Conservation (phyloP, 2,113 vertebrate genomes). For the Ailurus styani region DNA sequence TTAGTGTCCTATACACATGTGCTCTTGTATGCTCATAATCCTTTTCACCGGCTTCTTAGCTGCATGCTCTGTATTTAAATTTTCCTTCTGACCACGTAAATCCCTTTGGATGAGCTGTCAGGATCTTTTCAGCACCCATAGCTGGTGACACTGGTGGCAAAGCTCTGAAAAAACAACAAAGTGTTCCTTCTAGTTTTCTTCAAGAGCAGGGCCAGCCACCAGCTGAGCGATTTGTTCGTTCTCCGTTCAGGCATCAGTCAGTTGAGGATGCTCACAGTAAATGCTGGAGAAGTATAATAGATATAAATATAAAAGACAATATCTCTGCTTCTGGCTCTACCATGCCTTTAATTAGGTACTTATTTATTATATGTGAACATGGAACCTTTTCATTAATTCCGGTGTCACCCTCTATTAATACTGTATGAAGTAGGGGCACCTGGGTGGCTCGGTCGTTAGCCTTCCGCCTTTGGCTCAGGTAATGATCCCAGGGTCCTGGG, state of each 20-base stretch:
- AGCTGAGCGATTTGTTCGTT: conserved; percentile 87
- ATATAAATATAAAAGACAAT: conserved; percentile 81
- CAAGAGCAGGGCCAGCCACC: conserved; percentile 87
- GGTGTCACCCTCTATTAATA: conserved; percentile 75
- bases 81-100: conserved; percentile 93
- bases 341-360: conserved; percentile 81
- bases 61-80: conserved; percentile 90
- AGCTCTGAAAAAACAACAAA: conserved; percentile 90
- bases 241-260: conserved; percentile 85
- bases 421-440: too few relatives aligned
- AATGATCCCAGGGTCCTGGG: too few relatives aligned
- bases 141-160: conserved; percentile 96
- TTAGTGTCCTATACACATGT: conserved; percentile 94
- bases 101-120: conserved; percentile 96
- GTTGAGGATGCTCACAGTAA: conserved; percentile 84
- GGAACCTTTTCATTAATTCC: conserved; percentile 78
- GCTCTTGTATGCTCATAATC: conserved; percentile 90
- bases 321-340: conserved; percentile 78
- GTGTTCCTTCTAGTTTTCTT: conserved; percentile 87
- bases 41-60: conserved; percentile 90
- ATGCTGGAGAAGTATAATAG: conserved; percentile 83
- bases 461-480: too few relatives aligned
- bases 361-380: conserved; percentile 78
- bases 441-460: too few relatives aligned
- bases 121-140: conserved; percentile 94